A percentile compares a stretch with the other conserved stretches of the same genome.
Conservation (phyloP, 1,140 invertebrate genomes). For the Brachionus rubens region DNA sequence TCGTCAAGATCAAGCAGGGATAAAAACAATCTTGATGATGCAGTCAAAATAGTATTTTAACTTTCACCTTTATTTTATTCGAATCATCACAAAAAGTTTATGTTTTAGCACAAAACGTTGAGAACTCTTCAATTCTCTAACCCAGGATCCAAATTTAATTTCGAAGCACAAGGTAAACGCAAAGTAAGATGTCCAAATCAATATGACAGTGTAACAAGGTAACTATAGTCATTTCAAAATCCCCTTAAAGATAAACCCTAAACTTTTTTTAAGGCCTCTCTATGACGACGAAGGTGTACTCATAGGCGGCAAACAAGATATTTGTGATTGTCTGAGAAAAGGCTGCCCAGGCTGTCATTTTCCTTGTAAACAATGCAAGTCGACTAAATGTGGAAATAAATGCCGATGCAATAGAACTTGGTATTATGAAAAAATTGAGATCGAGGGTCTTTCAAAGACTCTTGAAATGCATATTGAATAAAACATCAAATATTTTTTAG, state of each 20-base stretch:
- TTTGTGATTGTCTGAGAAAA: conserved; percentile 73
- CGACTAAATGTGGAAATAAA: conserved; percentile 66
- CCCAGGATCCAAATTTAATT: conserved; percentile 37
- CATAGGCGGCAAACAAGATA: conserved; percentile 65
- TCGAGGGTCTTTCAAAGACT: conserved; percentile 52
- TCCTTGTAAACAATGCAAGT: conserved; percentile 71
- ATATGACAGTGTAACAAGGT: conserved; percentile 28
- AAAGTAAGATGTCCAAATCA: conserved; percentile 16
- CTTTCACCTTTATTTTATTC: no score
- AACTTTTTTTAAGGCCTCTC: conserved; percentile 43
- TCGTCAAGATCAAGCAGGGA: no score
- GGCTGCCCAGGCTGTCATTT: conserved; percentile 75
- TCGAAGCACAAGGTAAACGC: conserved; percentile 32
- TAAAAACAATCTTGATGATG: no score
- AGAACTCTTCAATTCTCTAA: conserved; percentile 10
- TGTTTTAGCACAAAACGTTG: conserved; percentile 24
- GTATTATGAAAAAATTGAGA: conserved; percentile 55
- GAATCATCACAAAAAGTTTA: no score
- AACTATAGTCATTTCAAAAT: not conserved
- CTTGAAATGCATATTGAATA: conserved; percentile 40
- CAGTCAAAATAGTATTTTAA: no score
- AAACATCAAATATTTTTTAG: not conserved
- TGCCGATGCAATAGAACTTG: conserved; percentile 61
- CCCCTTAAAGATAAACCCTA: not conserved
- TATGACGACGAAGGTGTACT: conserved; percentile 60